Evolutionary conservation across 2,888 invertebrate species (phyloP).

Genomic region (Rhagonycha fulva): DNA sequence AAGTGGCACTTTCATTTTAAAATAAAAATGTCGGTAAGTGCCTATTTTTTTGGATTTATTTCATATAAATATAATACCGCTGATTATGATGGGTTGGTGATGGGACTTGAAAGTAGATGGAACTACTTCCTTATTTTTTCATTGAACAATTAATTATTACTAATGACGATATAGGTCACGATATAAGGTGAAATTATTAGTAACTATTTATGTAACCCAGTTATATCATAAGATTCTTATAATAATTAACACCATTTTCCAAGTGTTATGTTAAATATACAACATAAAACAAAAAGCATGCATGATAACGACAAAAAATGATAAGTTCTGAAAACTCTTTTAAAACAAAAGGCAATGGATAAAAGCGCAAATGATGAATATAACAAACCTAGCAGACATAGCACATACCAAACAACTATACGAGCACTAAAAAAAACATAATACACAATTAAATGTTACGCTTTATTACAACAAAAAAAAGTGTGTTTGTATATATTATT

Average conservation of each 20-base stretch:
- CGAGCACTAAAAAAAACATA: constrained; percentile 19
- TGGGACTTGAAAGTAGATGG: background rate
- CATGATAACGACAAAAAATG: background rate
- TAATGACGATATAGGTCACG: background rate
- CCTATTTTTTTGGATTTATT: background rate
- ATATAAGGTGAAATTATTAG: background rate
- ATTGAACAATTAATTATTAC: background rate
- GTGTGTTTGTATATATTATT: background rate
- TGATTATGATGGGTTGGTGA: background rate
- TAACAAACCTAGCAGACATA: constrained; percentile 1
- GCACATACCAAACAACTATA: background rate
- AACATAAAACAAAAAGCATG: background rate
- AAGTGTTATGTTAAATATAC: background rate
- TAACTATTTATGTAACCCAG: background rate
- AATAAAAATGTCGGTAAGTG: background rate
- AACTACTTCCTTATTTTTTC: background rate
- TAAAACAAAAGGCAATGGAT: background rate
- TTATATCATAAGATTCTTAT: background rate
- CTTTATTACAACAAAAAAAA: constrained; percentile 24
- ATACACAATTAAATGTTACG: constrained; percentile 18
- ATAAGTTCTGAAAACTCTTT: background rate
- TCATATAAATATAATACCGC: background rate
- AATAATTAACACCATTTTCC: background rate
- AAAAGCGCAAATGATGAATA: constrained; percentile 5
- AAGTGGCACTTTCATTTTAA: background rate